Percentiles rank a stretch among this genome's conserved stretches.
phyloP scores from a whole-genome alignment of 2,113 vertebrate genomes.

The Oriolus oriolus region DNA sequence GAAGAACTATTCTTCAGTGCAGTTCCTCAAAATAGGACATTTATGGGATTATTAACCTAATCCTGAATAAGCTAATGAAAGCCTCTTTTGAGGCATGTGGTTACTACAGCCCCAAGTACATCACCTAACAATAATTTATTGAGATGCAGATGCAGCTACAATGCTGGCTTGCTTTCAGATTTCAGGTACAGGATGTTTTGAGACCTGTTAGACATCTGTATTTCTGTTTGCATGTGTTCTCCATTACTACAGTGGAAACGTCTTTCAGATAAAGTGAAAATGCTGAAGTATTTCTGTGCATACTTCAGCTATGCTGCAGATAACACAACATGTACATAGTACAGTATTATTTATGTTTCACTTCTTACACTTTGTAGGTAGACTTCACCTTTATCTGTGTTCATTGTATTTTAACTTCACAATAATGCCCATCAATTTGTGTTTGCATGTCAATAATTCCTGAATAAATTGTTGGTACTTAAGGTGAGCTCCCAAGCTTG shows the following conservation, averaged over 20 bases:
- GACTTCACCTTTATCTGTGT: neutral
- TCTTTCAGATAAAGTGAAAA: neutral
- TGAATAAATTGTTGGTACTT: neutral
- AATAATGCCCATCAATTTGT: neutral
- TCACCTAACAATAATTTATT: neutral
- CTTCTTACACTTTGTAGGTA: neutral
- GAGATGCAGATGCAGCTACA: neutral
- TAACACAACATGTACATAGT: neutral
- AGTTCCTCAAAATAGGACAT: constrained; percentile 4
- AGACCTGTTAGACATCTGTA: neutral
- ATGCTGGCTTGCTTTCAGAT: neutral
- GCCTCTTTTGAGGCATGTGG: constrained; percentile 17
- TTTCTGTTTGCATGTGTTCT: neutral
- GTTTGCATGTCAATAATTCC: neutral
- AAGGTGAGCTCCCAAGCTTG: neutral
- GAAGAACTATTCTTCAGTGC: neutral
- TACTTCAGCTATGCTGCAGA: neutral
- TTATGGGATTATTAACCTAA: constrained; percentile 48
- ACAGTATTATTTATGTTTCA: neutral
- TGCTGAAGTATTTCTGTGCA: neutral
- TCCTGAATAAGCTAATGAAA: constrained; percentile 52
- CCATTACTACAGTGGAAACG: neutral
- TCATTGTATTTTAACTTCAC: neutral
- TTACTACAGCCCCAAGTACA: neutral
- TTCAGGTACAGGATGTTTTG: neutral